Base-by-base conservation (phyloP, 2,888 invertebrate species). In the Drosophila demipolita region DNA sequence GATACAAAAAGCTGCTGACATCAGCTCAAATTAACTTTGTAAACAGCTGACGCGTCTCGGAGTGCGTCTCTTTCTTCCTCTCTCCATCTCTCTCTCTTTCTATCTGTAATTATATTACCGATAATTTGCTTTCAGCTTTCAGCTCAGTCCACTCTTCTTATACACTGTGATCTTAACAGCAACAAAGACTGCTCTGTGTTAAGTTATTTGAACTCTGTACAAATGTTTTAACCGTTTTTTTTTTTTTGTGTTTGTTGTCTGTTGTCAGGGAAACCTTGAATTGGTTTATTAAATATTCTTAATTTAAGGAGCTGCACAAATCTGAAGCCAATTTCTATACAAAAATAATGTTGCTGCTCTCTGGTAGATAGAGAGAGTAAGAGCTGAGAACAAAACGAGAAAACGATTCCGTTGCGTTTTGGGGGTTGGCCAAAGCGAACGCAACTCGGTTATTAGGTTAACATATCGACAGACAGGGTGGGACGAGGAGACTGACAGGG, bases 151-250 rank as follows among this genome's bases (percentile, higher is more conserved):
- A 45, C 50, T 11, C 17, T 35, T 54, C 17, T 55, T 45, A 38
- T 50, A 42, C 54, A 45, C 35, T 12, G 26, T 32, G 20, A 17
- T 50, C 40, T 38, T 32, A 32, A 40, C 15, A 32, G 35, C 15
- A 40, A 12, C 11, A 23, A 50, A 15, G 32, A 17, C 36, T 17
- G 11, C 20, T 23, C 4, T 23, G 26, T 35, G 60, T 17, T n/a
- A 20, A 71, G 78, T 75, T 69, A 68, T 69, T 78, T 78, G 75
- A 79, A 79, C 78, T 75, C 40, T 55, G 52, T 6, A 7, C 55
- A 75, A 68, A 68, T 78, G 75, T 78, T 78, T 66, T 69, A 66
- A 52, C 65, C 67, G 63, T 15, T 23, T 23, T 29, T 12, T 15
- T 23, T 23, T 29, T 12, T 29, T 15, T 45, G 23, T 54, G 12